These are phyloP conservation scores for Halichoerus grypus DNA, from an alignment of 2,113 vertebrate species.

Conservation along the genomic window DNA sequence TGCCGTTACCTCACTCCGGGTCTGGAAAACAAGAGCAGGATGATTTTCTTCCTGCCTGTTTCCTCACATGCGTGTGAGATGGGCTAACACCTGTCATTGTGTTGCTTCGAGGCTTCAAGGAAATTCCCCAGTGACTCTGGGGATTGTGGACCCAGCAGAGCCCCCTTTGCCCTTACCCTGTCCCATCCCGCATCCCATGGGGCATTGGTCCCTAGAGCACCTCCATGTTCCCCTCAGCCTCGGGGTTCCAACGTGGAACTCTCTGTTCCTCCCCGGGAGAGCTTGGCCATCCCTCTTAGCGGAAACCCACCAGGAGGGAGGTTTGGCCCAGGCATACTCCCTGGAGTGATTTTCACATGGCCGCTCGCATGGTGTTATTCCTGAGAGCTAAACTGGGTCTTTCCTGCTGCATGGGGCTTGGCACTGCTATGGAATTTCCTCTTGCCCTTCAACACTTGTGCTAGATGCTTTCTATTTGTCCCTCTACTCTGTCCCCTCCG, in stretches of 20 bases:
- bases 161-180: no score
- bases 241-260: not conserved
- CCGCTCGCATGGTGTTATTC: not conserved
- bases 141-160: not conserved
- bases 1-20: not conserved
- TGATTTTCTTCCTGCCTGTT: not conserved
- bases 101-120: not conserved
- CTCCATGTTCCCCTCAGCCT: not conserved
- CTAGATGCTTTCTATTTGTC: not conserved
- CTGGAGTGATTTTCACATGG: not conserved
- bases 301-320: not conserved
- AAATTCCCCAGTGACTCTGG: not conserved
- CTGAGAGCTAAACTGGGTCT: not conserved
- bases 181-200: rapidly evolving
- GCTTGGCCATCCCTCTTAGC: not conserved
- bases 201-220: not conserved
- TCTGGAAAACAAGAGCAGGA: not conserved
- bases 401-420: not conserved
- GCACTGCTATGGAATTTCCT: not conserved
- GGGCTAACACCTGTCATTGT: not conserved
- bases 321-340: not conserved
- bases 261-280: not conserved
- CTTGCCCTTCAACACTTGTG: not conserved
- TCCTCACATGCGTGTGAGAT: not conserved
- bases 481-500: not conserved